These are phyloP conservation scores for Opisthograptis luteolata DNA, from an alignment of 2,888 invertebrate species.

Conservation along the genomic window DNA sequence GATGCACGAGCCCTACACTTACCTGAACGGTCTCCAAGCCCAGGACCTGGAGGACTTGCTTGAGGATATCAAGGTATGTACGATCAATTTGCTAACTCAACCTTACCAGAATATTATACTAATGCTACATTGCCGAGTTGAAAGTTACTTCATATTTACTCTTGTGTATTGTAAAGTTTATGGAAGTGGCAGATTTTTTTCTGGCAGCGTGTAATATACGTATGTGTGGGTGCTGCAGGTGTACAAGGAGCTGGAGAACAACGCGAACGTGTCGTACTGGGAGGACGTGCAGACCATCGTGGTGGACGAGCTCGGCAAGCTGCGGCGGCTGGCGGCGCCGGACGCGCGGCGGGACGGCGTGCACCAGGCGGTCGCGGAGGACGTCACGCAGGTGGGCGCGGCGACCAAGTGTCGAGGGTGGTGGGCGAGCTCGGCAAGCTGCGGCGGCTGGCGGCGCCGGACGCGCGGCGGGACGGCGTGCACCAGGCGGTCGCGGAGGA, in stretches of 20 bases:
- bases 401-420: too few relatives aligned
- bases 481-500: constrained; percentile 96
- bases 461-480: constrained; percentile 89
- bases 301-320: constrained; percentile 94
- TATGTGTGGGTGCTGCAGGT: constrained; percentile 65
- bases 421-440: constrained; percentile 96
- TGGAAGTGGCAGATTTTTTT: too few relatives aligned
- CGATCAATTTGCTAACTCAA: too few relatives aligned
- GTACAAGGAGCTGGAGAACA: constrained; percentile 96
- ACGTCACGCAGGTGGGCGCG: constrained; percentile 87
- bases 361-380: constrained; percentile 95
- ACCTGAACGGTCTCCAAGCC: constrained; percentile 94
- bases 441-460: constrained; percentile 87
- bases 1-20: constrained; percentile 99
- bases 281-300: constrained; percentile 97
- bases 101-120: neutral
- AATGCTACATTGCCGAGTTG: too few relatives aligned
- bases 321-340: constrained; percentile 88
- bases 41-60: constrained; percentile 97
- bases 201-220: neutral
- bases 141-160: too few relatives aligned
- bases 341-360: constrained; percentile 89
- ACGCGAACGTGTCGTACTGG: constrained; percentile 96
- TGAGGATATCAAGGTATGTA: constrained; percentile 94
- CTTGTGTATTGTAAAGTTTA: too few relatives aligned